Evolutionary conservation across 2,888 invertebrate species (phyloP), one percentile per base, ranked within the genome.

Genomic region (Harpagoxenus sublaevis): DNA sequence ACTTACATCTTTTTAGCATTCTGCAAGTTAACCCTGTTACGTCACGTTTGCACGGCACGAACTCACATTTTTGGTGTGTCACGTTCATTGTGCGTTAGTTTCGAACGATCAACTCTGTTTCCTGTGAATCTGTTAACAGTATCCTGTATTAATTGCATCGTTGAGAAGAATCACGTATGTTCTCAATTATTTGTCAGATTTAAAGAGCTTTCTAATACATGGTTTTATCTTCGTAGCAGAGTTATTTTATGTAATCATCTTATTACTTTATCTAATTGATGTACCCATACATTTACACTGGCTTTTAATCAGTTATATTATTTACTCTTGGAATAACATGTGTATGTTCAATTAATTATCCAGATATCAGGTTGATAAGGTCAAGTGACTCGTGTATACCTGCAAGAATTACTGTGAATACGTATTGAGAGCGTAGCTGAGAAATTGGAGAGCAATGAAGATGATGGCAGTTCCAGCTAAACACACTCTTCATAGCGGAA

Each of bases 401-500:
- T 18, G 1, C n/a, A 57, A 66, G 9, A 31, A 23, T 55, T 31
- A 45, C 31, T 51, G 48, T 15, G 12, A 12, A 9, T n/a, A 39
- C 12, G 5, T 35, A 35, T 35, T 39, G 28, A 12, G 2, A 65
- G 8, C 23, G 5, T 3, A 12, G 3, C 15, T 9, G 3, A 31
- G 6, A n/a, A 45, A 42, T 42, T 55, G 15, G 1, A 60, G 12
- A 1, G 45, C 15, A 15, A 70, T 71, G 57, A 79, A 70, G 28
- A 57, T 65, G 39, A 65, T 35, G 2, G 6, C 42, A 66, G 86
- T 94, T 12, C 88, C 95, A 86, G 95, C 96, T 6, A 96, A 96
- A 90, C 96, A 97, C 94, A 96, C 97, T 90, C 95, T 99, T 83
- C 98, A 98, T 93, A 97, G 98, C 92, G 97, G 98, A 68, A 98